Evolutionary conservation across 2,113 vertebrate genomes (phyloP).

Genomic region (Chauna torquata): DNA sequence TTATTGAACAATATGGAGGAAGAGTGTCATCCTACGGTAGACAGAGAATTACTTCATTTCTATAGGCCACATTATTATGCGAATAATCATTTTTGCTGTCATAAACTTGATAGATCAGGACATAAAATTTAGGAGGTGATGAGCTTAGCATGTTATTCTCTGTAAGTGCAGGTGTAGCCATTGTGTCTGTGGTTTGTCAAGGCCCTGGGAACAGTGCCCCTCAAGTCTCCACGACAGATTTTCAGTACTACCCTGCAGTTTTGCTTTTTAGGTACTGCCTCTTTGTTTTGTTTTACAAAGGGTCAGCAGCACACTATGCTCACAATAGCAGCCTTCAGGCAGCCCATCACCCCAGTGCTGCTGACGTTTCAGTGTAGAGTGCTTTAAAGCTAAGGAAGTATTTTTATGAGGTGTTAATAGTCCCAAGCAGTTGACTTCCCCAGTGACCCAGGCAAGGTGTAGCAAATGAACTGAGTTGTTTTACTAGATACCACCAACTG

Average conservation of each 20-base stretch:
- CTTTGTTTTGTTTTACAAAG: background rate
- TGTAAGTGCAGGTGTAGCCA: background rate
- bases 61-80: slow-evolving; percentile 31
- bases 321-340: background rate
- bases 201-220: background rate
- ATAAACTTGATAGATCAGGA: slow-evolving; percentile 30
- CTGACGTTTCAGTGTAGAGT: background rate
- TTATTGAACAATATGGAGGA: background rate
- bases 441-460: slow-evolving; percentile 26
- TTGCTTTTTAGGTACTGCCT: background rate
- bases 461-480: slow-evolving; percentile 40
- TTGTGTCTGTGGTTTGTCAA: background rate
- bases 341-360: background rate
- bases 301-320: background rate
- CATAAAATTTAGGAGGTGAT: slow-evolving; percentile 25
- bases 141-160: background rate
- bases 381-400: slow-evolving; percentile 8
- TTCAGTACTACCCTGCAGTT: background rate
- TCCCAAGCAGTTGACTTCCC: slow-evolving; percentile 8
- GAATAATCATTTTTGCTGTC: slow-evolving; percentile 35
- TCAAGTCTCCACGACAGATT: background rate
- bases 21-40: background rate
- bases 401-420: slow-evolving; percentile 39
- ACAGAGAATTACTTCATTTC: slow-evolving; percentile 2
- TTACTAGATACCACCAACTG: slow-evolving; percentile 26